Conservation (phyloP, 1,140 invertebrate species). For the Diorhabda sublineata region DNA sequence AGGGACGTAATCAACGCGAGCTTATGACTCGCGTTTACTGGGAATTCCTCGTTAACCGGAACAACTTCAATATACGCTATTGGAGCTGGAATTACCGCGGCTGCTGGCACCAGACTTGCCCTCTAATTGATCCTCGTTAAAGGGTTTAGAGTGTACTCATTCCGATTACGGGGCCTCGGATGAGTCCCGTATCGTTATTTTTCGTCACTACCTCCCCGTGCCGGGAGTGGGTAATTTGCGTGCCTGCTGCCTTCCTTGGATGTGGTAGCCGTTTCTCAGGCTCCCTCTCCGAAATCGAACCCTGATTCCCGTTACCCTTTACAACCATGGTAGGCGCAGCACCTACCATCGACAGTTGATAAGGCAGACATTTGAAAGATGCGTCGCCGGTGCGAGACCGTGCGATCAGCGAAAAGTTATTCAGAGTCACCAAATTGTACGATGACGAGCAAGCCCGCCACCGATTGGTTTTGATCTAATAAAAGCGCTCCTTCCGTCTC, state of each 20-base stretch:
- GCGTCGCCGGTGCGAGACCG: slow-evolving; percentile 57
- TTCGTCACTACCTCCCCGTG: slow-evolving; percentile 77
- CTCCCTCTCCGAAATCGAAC: slow-evolving; percentile 66
- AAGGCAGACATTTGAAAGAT: slow-evolving; percentile 84
- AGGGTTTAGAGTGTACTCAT: slow-evolving; percentile 45
- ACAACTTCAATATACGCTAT: slow-evolving; percentile 76
- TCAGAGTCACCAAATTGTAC: slow-evolving; percentile 70
- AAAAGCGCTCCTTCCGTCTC: slow-evolving; percentile 47
- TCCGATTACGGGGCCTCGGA: slow-evolving; percentile 72
- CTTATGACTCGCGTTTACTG: slow-evolving; percentile 81
- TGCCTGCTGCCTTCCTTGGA: slow-evolving; percentile 8
- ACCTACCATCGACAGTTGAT: slow-evolving; percentile 78
- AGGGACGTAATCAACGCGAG: slow-evolving; percentile 81
- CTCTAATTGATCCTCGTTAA: slow-evolving; percentile 85
- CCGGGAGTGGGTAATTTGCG: slow-evolving; percentile 78
- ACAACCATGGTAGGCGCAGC: slow-evolving; percentile 62
- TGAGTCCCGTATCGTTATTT: slow-evolving; percentile 81
- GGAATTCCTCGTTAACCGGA: slow-evolving; percentile 82
- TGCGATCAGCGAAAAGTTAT: slow-evolving; percentile 74
- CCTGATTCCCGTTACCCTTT: slow-evolving; percentile 48
- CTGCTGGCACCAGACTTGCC: slow-evolving; percentile 89
- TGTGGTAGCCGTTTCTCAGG: slow-evolving; percentile 82
- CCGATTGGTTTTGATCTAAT: slow-evolving; percentile 66
- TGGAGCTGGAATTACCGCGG: slow-evolving; percentile 67
- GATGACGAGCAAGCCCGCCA: slow-evolving; percentile 37